Conservation (phyloP, 2,113 vertebrate genomes). For the Stigmatopora nigra region DNA sequence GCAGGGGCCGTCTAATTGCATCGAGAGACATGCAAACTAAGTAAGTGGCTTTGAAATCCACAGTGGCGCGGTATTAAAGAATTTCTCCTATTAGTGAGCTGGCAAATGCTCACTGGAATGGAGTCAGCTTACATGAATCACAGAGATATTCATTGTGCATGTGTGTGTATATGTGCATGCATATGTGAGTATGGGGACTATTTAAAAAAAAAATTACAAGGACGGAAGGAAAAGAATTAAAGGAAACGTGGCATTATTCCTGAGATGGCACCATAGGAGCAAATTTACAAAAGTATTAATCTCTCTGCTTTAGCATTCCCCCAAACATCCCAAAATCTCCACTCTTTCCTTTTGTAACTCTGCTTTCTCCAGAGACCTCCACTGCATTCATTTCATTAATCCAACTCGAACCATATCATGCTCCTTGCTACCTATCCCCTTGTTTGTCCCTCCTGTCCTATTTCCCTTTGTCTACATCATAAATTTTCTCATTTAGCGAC, state of each 20-base stretch:
- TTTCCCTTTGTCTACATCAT: constrained; percentile 39
- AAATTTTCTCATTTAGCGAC: background rate
- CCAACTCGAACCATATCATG: constrained; percentile 44
- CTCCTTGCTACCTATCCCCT: constrained; percentile 44
- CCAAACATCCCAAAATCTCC: constrained; percentile 31
- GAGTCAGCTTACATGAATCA: constrained; percentile 66
- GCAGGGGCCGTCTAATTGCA: constrained; percentile 41
- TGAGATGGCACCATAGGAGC: constrained; percentile 61
- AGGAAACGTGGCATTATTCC: constrained; percentile 56
- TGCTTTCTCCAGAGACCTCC: constrained; percentile 52
- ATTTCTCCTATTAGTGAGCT: constrained; percentile 65
- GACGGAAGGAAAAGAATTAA: constrained; percentile 57
- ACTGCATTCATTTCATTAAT: constrained; percentile 66
- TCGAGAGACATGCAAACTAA: constrained; percentile 55
- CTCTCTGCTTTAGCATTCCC: constrained; percentile 51
- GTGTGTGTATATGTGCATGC: constrained; percentile 28
- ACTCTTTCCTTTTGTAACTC: constrained; percentile 36
- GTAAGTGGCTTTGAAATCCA: constrained; percentile 67
- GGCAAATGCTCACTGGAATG: constrained; percentile 65
- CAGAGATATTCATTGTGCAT: constrained; percentile 52
- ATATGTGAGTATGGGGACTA: constrained; percentile 26
- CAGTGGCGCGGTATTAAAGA: constrained; percentile 63
- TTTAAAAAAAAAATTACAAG: constrained; percentile 50
- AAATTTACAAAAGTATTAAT: constrained; percentile 69
- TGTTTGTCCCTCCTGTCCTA: constrained; percentile 31